Evolutionary conservation across 2,113 vertebrate genomes (phyloP), one percentile per base, ranked within the genome.

Genomic region (Stegastes partitus): DNA sequence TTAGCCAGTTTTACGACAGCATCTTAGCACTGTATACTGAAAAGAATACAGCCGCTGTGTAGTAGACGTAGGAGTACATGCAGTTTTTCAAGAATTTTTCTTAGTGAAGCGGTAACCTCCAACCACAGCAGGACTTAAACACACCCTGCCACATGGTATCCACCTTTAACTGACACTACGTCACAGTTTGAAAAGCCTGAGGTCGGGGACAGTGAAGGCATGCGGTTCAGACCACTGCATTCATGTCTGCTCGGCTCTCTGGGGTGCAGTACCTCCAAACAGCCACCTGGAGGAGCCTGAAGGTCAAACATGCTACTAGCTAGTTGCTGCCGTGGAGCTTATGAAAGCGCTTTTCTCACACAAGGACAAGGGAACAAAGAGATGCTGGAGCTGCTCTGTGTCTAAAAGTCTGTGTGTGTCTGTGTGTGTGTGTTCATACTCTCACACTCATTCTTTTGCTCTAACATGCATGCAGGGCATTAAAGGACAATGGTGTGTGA

Each of bases 351-450:
- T 74, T 82, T 82, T 83, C 90, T 89, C 81, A 69, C 89, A 91
- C 93, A 94, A 92, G 91, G 92, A 93, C 91, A 83, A 90, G 88
- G 85, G 89, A 91, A 92, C 91, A 91, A 93, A 93, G 92, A 93
- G 87, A 89, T 88, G 84, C 84, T 86, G 82, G 83, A 87, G 81
- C 89, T 74, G 64, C 69, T 83, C 71, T 76, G 57, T 72, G 67
- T 75, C 23, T 75, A 19, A 72, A 77, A 39, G 68, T 70, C 14
- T 66, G 34, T 19, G 12, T 45, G 47, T 57, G 21, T 57, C 28
- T 64, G 42, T 50, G 57, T 26, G 62, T 37, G 37, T 31, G 70
- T 31, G n/a, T 15, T n/a, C 67, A 51, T 14, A 47, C 56, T 28
- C 62, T 51, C 72, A 31, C 79, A 78, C 68, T 77, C 64, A 85